Evolutionary conservation across 1,140 invertebrate genomes (phyloP), one percentile per base, ranked within the genome.

Genomic region (Archegozetes longisetosus): DNA sequence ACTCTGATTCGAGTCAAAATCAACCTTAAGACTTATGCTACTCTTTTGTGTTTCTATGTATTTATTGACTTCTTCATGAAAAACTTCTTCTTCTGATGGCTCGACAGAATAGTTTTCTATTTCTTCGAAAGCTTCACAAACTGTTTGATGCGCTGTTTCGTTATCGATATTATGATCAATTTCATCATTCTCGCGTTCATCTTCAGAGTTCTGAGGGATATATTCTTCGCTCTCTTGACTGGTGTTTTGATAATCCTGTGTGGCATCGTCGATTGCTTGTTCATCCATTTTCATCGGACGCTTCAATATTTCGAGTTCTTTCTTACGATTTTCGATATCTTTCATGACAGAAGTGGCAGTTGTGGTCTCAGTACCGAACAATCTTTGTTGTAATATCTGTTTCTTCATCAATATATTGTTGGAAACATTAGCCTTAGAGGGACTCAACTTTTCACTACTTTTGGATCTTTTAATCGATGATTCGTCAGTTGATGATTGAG

Each of bases 231-330:
- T 9, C 6, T 17, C 6, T 6, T 6, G 32, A 40, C 17, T 6
- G 6, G 32, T 9, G 6, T 6, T 9, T 17, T 40, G 32, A 40
- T 40, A 9, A 6, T 51, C 20, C 6, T 6, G 4, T 20, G 50
- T 4, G 6, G 50, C n/a, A 25, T 25, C 50, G 13, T 49, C 13
- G 46, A 25, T 54, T 20, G 3, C 12, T 55, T 46, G 23, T 27
- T 52, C 2, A 52, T 56, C 26, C 62, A 57, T 60, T 69, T 68
- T 69, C 68, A 70, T 12, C 69, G 61, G 23, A 14, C 48, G 49
- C 20, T 22, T 25, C 49, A 29, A 22, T n/a, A 17, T 14, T n/a
- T 9, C 17, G 12, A 23, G 22, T n/a, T 14, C 26, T 56, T 53
- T 20, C 25, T 26, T 6, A 26, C 20, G 14, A 26, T 58, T 40